Base-by-base conservation (phyloP, 1,140 invertebrate genomes). In the Calycopis cecrops region DNA sequence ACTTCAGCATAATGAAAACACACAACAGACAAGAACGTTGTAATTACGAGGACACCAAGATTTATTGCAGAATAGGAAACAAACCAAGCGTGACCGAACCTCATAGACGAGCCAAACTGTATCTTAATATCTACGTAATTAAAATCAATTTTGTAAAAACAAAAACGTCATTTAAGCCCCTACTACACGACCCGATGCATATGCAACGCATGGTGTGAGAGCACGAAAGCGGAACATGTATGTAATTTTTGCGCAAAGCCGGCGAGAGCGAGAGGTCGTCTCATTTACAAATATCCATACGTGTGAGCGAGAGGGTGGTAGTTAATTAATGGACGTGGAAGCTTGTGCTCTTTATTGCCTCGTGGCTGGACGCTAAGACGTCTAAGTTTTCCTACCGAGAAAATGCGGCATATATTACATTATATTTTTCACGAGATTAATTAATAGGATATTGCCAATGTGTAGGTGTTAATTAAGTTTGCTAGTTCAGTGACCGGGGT, bases 291-390 rank as follows among this genome's bases (percentile, higher is more conserved):
- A 78, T 80, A 75, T 65, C 74, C 74, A 68, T 53, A 49, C 75
- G 75, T 50, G 77, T 88, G 69, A 37, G 76, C 60, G 86, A 87
- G 44, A 69, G 73, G 17, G 38, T 58, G 60, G 65, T 66, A 79
- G 85, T 88, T 88, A 88, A 88, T 88, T 88, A 88, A 88, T 88
- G 87, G 87, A 88, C 79, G 87, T 88, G 83, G 83, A 88, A 88
- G 84, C 82, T 78, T 84, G 83, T 84, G 84, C 82, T 87, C 85
- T 88, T 88, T 88, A 88, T 88, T 88, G 86, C 84, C 83, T 85
- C 84, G 78, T 82, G 79, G 81, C 81, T 85, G 79, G 80, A 84
- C 81, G 81, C 75, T 84, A 79, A 86, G 83, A 86, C 83, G 81
- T 85, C 79, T 75, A 71, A 86, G 76, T 85, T 87, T 87, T 84